Evolutionary conservation across 1,140 invertebrate species (phyloP).

Genomic region (Drosophila lacteicornis): DNA sequence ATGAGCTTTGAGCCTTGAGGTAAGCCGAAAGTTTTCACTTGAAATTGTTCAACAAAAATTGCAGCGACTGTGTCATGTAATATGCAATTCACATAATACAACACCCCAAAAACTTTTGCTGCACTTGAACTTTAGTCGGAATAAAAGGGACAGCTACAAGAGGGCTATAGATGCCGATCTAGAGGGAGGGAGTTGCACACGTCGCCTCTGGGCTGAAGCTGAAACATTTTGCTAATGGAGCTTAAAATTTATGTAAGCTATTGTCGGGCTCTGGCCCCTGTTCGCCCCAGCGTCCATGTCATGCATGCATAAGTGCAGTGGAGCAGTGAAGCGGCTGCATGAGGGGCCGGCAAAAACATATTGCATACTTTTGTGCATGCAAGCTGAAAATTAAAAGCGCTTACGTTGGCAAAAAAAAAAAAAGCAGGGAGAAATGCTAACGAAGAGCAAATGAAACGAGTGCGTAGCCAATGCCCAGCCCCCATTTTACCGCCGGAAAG

Average conservation of each 20-base stretch:
- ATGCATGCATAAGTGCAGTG: slow-evolving; percentile 78
- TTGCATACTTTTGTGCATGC: slow-evolving; percentile 83
- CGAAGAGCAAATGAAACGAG: slow-evolving; percentile 60
- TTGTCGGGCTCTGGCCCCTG: slow-evolving; percentile 53
- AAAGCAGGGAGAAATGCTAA: slow-evolving; percentile 23
- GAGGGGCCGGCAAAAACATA: slow-evolving; percentile 52
- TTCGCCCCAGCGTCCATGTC: slow-evolving; percentile 44
- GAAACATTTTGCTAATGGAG: slow-evolving; percentile 82
- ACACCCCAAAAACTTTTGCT: slow-evolving; percentile 70
- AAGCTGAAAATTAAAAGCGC: slow-evolving; percentile 83
- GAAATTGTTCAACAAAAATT: slow-evolving; percentile 70
- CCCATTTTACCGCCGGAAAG: slow-evolving; percentile 12
- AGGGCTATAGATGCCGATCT: background rate
- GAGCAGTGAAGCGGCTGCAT: slow-evolving; percentile 4
- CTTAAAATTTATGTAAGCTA: slow-evolving; percentile 83
- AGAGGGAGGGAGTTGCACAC: slow-evolving; percentile 34
- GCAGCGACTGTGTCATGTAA: slow-evolving; percentile 56
- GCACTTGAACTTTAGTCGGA: slow-evolving; percentile 71
- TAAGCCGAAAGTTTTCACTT: slow-evolving; percentile 62
- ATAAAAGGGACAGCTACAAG: background rate
- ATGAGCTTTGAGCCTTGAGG: slow-evolving; percentile 68
- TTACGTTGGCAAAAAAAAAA: slow-evolving; percentile 66
- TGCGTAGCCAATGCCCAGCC: slow-evolving; percentile 47
- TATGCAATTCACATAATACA: slow-evolving; percentile 75
- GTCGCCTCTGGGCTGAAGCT: slow-evolving; percentile 64